phyloP scores from a whole-genome alignment of 2,797 vertebrate genomes.

The Threskiornis aethiopicus region DNA sequence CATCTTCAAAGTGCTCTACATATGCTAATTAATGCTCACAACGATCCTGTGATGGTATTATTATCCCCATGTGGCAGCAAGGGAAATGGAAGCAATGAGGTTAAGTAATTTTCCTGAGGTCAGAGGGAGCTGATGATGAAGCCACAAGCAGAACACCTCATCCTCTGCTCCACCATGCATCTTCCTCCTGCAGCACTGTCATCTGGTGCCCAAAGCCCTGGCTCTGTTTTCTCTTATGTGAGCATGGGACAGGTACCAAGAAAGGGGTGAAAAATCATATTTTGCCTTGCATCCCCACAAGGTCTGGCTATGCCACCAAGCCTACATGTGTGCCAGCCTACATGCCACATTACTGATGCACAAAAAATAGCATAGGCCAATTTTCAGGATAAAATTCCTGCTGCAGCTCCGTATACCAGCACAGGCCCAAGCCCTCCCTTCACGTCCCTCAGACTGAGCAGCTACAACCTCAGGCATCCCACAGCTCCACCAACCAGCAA shows the following conservation, averaged over 20 bases:
- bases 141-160: not conserved
- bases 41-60: conserved; percentile 15
- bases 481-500: not conserved
- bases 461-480: not conserved
- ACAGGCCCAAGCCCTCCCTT: not conserved
- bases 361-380: accelerated
- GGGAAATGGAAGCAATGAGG: conserved; percentile 47
- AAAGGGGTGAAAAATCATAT: not conserved
- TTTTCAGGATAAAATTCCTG: not conserved
- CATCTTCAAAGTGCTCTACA: conserved; percentile 60
- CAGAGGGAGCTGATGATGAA: conserved; percentile 8
- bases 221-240: not conserved
- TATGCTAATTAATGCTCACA: conserved; percentile 64
- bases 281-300: not conserved
- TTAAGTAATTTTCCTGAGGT: conserved; percentile 48
- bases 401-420: not conserved
- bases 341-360: accelerated
- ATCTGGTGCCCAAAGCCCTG: not conserved
- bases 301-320: not conserved
- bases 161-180: not conserved
- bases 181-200: not conserved
- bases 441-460: not conserved
- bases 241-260: not conserved
- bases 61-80: conserved; percentile 49
- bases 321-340: accelerated